A percentile compares a stretch with the other conserved stretches of the same genome.
phyloP scores from a whole-genome alignment of 2,797 vertebrate species.

The Podarcis siculus region DNA sequence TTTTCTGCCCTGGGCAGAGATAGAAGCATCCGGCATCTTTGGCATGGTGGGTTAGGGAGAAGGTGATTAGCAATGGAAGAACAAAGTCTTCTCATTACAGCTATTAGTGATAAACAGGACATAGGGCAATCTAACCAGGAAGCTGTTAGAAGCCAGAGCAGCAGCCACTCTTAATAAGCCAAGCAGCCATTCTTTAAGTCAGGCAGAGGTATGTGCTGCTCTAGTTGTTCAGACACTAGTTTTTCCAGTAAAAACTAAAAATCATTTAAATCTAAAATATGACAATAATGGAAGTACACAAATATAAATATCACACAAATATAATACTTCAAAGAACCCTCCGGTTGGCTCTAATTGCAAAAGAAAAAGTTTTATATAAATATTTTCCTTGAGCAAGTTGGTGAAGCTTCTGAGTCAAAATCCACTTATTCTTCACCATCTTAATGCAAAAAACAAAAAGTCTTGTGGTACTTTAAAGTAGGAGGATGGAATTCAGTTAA shows the following conservation, averaged over 20 bases:
- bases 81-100: not conserved
- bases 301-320: not conserved
- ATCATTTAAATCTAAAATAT: not conserved
- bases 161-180: not conserved
- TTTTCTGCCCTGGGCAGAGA: not conserved
- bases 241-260: no score
- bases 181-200: no score
- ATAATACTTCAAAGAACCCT: not conserved
- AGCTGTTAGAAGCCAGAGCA: not conserved
- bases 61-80: not conserved
- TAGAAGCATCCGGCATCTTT: not conserved
- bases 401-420: not conserved
- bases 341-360: not conserved
- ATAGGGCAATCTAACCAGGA: not conserved
- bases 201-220: no score
- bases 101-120: not conserved
- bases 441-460: no score
- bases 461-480: no score
- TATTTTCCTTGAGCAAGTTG: not conserved
- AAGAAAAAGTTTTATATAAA: not conserved
- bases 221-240: no score
- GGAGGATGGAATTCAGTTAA: no score
- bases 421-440: not conserved
- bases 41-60: not conserved
- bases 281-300: not conserved